Evolutionary conservation across 2,113 vertebrate species (phyloP).

Genomic region (Silurus meridionalis): DNA sequence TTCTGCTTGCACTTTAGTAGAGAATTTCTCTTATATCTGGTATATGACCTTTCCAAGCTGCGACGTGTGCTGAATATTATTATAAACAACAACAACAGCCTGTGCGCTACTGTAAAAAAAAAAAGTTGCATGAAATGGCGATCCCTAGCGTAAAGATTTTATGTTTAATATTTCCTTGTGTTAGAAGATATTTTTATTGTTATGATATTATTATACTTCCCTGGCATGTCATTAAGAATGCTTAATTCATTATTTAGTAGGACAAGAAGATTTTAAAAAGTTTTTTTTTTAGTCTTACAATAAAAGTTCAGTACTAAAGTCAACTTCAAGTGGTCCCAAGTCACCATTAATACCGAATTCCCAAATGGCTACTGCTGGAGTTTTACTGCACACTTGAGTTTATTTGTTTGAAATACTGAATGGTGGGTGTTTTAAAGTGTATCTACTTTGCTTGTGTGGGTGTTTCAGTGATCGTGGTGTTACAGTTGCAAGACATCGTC

Average conservation of each 20-base stretch:
- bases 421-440: background rate
- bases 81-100: background rate
- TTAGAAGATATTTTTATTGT: background rate
- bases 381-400: background rate
- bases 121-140: background rate
- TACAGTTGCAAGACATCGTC: background rate
- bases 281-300: background rate
- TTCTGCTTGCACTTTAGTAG: conserved; percentile 32
- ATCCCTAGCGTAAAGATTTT: background rate
- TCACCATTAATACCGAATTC: background rate
- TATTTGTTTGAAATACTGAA: background rate
- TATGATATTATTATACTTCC: background rate
- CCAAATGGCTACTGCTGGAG: background rate
- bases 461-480: background rate
- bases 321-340: background rate
- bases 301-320: background rate
- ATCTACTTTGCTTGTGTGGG: background rate
- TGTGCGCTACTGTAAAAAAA: background rate
- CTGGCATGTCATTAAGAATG: background rate
- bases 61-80: background rate
- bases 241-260: too few relatives aligned
- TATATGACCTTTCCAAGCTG: background rate
- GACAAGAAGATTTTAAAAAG: background rate
- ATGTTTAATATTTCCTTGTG: background rate
- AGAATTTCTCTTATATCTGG: background rate